A percentile compares a stretch with the other conserved stretches of the same genome.
Evolutionary conservation across 2,113 vertebrate species (phyloP).

Genomic region (Periophthalmus modestus): DNA sequence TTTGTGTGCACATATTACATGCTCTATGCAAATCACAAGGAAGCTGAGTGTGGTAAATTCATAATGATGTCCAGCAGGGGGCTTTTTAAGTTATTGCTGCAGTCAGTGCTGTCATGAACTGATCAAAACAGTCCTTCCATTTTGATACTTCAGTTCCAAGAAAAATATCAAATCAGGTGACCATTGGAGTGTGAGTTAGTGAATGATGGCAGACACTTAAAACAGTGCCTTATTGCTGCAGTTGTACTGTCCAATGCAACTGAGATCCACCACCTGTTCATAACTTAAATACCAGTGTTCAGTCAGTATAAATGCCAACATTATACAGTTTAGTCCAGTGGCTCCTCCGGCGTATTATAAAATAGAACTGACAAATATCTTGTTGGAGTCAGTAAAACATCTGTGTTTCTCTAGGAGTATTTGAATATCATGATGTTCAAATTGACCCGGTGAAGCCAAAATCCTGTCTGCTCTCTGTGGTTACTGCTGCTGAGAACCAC

Average conservation of each 20-base stretch:
- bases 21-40: constrained; percentile 75
- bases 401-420: background rate
- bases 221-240: constrained; percentile 76
- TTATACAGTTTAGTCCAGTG: constrained; percentile 25
- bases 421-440: background rate
- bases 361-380: background rate
- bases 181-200: constrained; percentile 33
- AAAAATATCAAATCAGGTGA: background rate
- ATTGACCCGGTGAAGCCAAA: constrained; percentile 5
- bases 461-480: background rate
- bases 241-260: constrained; percentile 59
- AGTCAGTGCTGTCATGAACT: constrained; percentile 53
- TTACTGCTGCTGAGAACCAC: constrained; percentile 18
- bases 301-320: constrained; percentile 12
- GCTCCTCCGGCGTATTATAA: constrained; percentile 4
- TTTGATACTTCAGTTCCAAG: constrained; percentile 36
- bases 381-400: background rate
- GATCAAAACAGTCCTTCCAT: constrained; percentile 51
- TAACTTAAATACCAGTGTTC: constrained; percentile 25
- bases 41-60: constrained; percentile 35
- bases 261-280: constrained; percentile 43
- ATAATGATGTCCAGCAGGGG: constrained; percentile 30
- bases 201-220: constrained; percentile 66
- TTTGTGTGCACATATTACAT: constrained; percentile 65
- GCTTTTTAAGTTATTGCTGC: constrained; percentile 58